Evolutionary conservation across 2,113 vertebrate genomes (phyloP), one percentile per base, ranked within the genome.

Genomic region (Epinephelus cyanopodus): DNA sequence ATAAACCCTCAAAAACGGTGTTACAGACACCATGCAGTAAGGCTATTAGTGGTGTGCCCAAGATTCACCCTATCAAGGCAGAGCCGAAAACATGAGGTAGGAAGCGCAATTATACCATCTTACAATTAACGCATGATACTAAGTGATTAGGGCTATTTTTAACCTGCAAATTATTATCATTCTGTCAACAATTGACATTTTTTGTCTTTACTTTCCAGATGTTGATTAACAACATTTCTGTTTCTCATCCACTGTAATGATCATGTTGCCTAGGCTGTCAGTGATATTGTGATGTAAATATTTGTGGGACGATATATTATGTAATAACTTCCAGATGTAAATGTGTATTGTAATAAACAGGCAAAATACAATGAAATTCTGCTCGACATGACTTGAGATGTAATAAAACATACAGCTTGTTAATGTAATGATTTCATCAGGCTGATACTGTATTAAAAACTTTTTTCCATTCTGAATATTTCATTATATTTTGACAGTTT

Each of bases 1-100:
- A 94, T 92, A 92, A 93, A 92, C 79, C 89, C 89, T 90, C 66
- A 88, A 90, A 93, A 92, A 91, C 69, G 85, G 81, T 84, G 89
- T 81, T 87, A 81, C 75, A 87, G 88, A 91, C 89, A 77, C 86
- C 42, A 50, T 37, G 90, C 71, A 75, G 86, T 67, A 15, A 61
- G 84, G 83, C 89, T 88, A 92, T 93, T 91, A 93, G 85, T 42
- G 77, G 63, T 54, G 81, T 37, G 85, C 82, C 87, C 63, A 23
- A 54, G 81, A 80, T 77, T 84, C 70, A 80, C 77, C 86, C 79
- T 37, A 72, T 86, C 77, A 72, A 80, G 65, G 70, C 56, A 75
- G 37, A 83, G 84, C 37, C 3, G 56, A 58, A 64, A 67, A 83
- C 53, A 80, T 9, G 18, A 86, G 63, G 85, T 74, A 83, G 37